Percentiles rank a stretch among this genome's conserved stretches.
phyloP scores from a whole-genome alignment of 2,888 invertebrate genomes.

The Opisthograptis luteolata region DNA sequence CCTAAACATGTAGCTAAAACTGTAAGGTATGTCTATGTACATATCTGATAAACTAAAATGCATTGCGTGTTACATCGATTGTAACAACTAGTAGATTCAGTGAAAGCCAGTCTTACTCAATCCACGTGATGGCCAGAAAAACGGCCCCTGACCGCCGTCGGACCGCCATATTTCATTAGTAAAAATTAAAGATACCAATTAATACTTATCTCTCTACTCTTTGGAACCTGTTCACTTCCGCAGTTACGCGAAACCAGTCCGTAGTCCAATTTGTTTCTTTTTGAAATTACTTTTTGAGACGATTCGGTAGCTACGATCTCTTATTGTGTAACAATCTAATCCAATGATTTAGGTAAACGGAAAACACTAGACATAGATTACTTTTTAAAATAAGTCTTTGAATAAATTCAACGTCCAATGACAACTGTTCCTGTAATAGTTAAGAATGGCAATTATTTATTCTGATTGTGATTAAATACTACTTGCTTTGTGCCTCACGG shows the following conservation, averaged over 20 bases:
- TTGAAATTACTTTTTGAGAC: slow-evolving; percentile 46
- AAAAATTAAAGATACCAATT: slow-evolving; percentile 74
- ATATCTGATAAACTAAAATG: slow-evolving; percentile 68
- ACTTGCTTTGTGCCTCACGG: too few relatives aligned
- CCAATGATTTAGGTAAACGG: slow-evolving; percentile 10
- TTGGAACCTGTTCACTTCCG: slow-evolving; percentile 79
- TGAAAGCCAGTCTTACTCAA: slow-evolving; percentile 75
- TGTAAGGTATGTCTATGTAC: too few relatives aligned
- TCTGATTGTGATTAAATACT: too few relatives aligned
- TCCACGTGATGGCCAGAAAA: slow-evolving; percentile 61
- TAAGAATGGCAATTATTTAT: too few relatives aligned
- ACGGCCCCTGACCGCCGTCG: slow-evolving; percentile 47
- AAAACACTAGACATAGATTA: slow-evolving; percentile 7
- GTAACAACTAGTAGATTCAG: slow-evolving; percentile 66
- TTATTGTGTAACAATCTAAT: slow-evolving; percentile 19
- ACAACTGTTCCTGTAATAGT: too few relatives aligned
- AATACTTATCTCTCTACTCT: slow-evolving; percentile 63
- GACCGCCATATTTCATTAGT: slow-evolving; percentile 64
- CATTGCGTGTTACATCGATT: slow-evolving; percentile 69
- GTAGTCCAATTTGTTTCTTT: slow-evolving; percentile 60
- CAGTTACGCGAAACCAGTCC: slow-evolving; percentile 75
- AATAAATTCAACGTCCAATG: slow-evolving; percentile 4
- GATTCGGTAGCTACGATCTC: slow-evolving; percentile 19
- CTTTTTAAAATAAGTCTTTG: background rate
- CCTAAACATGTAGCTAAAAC: too few relatives aligned